phyloP scores from a whole-genome alignment of 2,888 invertebrate genomes.

The Antheraea yamamai region DNA sequence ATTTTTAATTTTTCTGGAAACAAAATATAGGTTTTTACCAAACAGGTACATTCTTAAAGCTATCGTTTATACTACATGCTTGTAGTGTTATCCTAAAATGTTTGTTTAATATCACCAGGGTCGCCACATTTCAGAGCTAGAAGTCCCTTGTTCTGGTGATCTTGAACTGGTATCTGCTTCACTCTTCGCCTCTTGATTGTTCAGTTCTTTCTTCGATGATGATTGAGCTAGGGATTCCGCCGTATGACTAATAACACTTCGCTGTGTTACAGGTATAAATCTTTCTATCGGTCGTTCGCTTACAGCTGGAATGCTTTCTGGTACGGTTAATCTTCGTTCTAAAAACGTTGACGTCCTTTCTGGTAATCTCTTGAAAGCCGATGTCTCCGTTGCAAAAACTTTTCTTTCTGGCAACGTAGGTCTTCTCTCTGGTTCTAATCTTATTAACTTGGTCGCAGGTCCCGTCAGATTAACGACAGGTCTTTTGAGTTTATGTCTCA shows the following conservation, averaged over 20 bases:
- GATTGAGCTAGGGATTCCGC: slow-evolving; percentile 67
- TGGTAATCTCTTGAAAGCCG: slow-evolving; percentile 55
- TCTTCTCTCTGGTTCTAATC: slow-evolving; percentile 48
- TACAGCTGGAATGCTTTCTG: slow-evolving; percentile 62
- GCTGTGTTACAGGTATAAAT: slow-evolving; percentile 33
- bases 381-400: slow-evolving; percentile 45
- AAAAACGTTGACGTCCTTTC: slow-evolving; percentile 44
- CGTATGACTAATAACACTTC: slow-evolving; percentile 74
- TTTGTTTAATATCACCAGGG: slow-evolving; percentile 60
- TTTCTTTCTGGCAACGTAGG: slow-evolving; percentile 36
- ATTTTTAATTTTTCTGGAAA: slow-evolving; percentile 14
- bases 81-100: slow-evolving; percentile 16
- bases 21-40: slow-evolving; percentile 26
- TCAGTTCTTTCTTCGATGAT: slow-evolving; percentile 37
- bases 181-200: neutral
- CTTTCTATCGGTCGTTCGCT: slow-evolving; percentile 40
- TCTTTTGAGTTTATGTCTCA: slow-evolving; percentile 67
- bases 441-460: slow-evolving; percentile 59
- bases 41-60: slow-evolving; percentile 38
- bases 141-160: slow-evolving; percentile 64
- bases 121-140: slow-evolving; percentile 71
- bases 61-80: slow-evolving; percentile 33
- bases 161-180: slow-evolving; percentile 60
- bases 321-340: slow-evolving; percentile 54
- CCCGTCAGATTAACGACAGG: slow-evolving; percentile 56